Conservation (phyloP, 2,113 vertebrate genomes). For the Harpagus bidentatus region DNA sequence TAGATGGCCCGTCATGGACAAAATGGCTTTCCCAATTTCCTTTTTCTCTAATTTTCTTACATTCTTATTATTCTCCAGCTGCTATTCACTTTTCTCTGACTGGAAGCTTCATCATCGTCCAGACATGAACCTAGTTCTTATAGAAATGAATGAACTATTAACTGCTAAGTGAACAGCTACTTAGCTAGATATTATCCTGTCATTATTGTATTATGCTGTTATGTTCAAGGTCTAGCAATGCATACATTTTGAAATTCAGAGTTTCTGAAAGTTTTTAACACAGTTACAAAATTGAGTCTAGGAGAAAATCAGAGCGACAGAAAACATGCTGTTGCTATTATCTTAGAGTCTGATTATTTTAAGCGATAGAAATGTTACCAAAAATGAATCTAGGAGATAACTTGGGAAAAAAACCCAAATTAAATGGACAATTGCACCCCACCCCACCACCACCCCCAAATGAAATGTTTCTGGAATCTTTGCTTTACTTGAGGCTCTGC, state of each 20-base stretch:
- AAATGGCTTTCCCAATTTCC: conserved; percentile 13
- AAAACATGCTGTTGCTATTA: not conserved
- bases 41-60: conserved; percentile 3
- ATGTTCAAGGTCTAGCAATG: not conserved
- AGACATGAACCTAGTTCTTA: not conserved
- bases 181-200: not conserved
- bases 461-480: not conserved
- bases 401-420: not conserved
- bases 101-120: not conserved
- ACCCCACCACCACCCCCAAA: too few relatives aligned
- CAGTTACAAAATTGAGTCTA: not conserved
- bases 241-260: not conserved
- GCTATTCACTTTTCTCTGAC: not conserved
- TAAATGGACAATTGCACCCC: not conserved
- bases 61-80: not conserved
- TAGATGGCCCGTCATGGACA: not conserved
- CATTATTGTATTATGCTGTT: not conserved
- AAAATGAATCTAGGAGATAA: not conserved
- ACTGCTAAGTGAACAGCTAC: not conserved
- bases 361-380: not conserved
- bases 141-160: not conserved
- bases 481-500: not conserved
- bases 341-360: not conserved
- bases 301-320: not conserved
- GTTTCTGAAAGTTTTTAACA: not conserved